These are phyloP conservation scores for Myotis yumanensis DNA, from an alignment of 2,113 vertebrate species.

Conservation along the genomic window DNA sequence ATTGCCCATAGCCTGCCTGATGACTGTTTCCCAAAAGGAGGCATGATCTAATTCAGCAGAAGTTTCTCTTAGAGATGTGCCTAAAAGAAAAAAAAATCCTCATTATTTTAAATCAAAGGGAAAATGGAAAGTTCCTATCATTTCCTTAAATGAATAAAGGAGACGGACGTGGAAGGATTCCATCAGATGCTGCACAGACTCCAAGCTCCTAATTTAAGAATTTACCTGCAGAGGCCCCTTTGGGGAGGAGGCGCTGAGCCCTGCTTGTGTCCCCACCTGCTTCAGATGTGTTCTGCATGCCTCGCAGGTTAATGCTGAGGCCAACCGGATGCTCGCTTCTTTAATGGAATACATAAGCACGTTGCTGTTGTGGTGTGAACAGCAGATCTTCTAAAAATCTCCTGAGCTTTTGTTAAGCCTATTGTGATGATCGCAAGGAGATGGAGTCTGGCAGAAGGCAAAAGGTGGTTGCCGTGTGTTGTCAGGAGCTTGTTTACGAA, in stretches of 20 bases:
- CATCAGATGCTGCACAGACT: constrained; percentile 30
- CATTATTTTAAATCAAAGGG: constrained; percentile 67
- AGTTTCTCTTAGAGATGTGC: constrained; percentile 53
- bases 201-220: constrained; percentile 48
- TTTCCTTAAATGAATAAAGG: constrained; percentile 68
- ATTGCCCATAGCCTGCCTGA: constrained; percentile 43
- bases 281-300: background rate
- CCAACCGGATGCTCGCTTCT: background rate
- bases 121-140: constrained; percentile 44
- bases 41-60: constrained; percentile 61
- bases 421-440: constrained; percentile 81
- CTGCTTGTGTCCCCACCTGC: background rate
- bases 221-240: constrained; percentile 26
- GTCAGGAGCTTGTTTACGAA: background rate
- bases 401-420: constrained; percentile 55
- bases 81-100: constrained; percentile 11
- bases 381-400: constrained; percentile 35
- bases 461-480: background rate
- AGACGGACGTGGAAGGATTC: constrained; percentile 47
- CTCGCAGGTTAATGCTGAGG: background rate
- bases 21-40: constrained; percentile 46
- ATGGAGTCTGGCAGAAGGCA: constrained; percentile 59
- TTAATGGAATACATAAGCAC: background rate
- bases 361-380: background rate
- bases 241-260: background rate